Conservation (phyloP, 2,113 vertebrate genomes). For the Agelaius tricolor region DNA sequence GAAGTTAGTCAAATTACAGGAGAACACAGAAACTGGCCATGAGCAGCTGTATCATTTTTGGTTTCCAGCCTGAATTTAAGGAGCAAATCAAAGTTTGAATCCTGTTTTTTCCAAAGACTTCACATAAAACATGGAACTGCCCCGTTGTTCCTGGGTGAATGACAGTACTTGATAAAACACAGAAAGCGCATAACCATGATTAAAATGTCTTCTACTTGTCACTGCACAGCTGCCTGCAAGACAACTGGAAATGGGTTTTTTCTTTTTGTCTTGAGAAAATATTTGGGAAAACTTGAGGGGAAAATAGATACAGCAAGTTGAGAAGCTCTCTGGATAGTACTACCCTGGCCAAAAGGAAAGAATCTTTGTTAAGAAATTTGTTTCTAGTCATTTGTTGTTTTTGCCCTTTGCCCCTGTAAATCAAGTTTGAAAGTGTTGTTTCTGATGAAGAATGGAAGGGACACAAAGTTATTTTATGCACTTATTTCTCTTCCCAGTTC, state of each 20-base stretch:
- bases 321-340: not conserved
- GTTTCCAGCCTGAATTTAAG: not conserved
- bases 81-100: not conserved
- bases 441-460: not conserved
- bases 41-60: not conserved
- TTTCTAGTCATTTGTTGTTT: not conserved
- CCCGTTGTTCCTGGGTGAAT: not conserved
- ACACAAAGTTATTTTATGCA: not conserved
- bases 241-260: not conserved
- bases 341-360: not conserved
- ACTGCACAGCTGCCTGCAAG: not conserved
- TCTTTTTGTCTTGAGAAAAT: not conserved
- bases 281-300: not conserved
- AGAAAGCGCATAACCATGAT: not conserved
- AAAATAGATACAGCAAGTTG: not conserved
- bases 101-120: not conserved
- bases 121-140: not conserved
- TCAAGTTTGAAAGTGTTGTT: not conserved
- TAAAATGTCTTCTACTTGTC: not conserved
- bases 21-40: not conserved
- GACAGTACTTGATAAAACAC: not conserved
- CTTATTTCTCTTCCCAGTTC: not conserved
- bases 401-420: not conserved
- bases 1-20: not conserved
- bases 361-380: not conserved